phyloP scores from a whole-genome alignment of 2,888 invertebrate genomes.

The Muschampia plurimacula region DNA sequence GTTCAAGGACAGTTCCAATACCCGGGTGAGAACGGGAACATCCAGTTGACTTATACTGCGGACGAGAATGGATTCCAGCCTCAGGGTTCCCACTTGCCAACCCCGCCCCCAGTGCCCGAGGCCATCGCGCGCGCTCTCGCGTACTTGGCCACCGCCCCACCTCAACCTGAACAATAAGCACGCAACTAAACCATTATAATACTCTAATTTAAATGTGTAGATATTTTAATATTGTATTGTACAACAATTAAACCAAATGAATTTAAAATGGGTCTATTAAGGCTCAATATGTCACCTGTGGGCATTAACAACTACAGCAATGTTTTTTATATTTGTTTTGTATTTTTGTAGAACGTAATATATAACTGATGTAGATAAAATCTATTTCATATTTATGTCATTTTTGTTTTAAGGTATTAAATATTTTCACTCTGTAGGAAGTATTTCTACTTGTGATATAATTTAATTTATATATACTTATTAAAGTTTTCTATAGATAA shows the following conservation, averaged over 20 bases:
- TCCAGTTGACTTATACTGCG: constrained; percentile 88
- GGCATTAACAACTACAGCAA: constrained; percentile 1
- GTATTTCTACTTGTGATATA: too few relatives aligned
- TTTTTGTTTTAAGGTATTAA: not conserved
- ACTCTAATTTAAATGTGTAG: too few relatives aligned
- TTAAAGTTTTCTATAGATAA: too few relatives aligned
- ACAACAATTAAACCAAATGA: constrained; percentile 5
- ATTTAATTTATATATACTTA: too few relatives aligned
- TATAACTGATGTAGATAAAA: constrained; percentile 7
- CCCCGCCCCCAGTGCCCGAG: constrained; percentile 89
- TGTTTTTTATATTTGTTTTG: constrained; percentile 28
- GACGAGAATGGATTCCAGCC: constrained; percentile 91
- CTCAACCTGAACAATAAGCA: constrained; percentile 56
- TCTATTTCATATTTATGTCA: not conserved
- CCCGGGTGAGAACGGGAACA: constrained; percentile 87
- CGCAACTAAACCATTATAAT: not conserved
- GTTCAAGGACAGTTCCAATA: constrained; percentile 89
- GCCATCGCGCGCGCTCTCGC: constrained; percentile 89
- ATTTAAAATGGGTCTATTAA: not conserved
- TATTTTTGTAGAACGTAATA: constrained; percentile 42
- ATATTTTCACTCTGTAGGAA: too few relatives aligned
- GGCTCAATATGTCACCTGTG: constrained; percentile 12
- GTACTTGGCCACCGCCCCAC: constrained; percentile 88
- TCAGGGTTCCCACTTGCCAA: constrained; percentile 86
- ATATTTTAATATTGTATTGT: too few relatives aligned